phyloP scores from a whole-genome alignment of 2,113 vertebrate species.

The Nerophis ophidion region DNA sequence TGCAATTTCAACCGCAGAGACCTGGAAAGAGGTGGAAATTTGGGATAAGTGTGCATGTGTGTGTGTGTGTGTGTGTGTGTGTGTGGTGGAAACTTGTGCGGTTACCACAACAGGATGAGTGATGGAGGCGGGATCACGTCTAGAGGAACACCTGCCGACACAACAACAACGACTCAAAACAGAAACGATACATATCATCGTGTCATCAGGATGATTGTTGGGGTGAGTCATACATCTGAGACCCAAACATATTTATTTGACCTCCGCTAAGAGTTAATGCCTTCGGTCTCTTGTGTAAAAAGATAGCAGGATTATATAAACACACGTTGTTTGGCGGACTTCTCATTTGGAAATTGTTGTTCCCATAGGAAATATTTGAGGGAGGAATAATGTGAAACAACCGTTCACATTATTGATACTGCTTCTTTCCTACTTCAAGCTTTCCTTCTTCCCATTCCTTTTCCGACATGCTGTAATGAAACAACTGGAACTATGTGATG shows the following conservation, averaged over 20 bases:
- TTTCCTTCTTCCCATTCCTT: too few species aligned
- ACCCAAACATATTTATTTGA: conserved; percentile 17
- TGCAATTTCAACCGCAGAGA: conserved; percentile 56
- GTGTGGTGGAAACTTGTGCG: conserved; percentile 59
- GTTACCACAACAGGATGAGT: conserved; percentile 53
- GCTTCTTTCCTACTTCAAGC: too few species aligned
- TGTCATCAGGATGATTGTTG: neutral
- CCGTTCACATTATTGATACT: too few species aligned
- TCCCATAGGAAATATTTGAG: too few species aligned
- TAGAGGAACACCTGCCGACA: conserved; percentile 48
- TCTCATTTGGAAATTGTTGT: too few species aligned
- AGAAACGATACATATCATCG: neutral
- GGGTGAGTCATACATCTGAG: conserved; percentile 21
- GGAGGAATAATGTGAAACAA: too few species aligned
- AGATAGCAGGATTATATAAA: too few species aligned
- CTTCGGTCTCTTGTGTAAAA: neutral
- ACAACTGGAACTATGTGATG: too few species aligned
- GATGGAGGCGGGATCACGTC: conserved; percentile 40
- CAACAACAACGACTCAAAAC: neutral
- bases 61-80: conserved; percentile 41
- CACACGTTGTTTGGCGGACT: too few species aligned
- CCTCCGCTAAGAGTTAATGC: neutral
- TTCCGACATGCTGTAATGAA: too few species aligned
- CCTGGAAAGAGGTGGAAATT: conserved; percentile 64
- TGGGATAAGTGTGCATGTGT: conserved; percentile 60